Percentiles rank a stretch among this genome's conserved stretches.
phyloP scores from a whole-genome alignment of 2,888 invertebrate species.

The Phasia obesa region DNA sequence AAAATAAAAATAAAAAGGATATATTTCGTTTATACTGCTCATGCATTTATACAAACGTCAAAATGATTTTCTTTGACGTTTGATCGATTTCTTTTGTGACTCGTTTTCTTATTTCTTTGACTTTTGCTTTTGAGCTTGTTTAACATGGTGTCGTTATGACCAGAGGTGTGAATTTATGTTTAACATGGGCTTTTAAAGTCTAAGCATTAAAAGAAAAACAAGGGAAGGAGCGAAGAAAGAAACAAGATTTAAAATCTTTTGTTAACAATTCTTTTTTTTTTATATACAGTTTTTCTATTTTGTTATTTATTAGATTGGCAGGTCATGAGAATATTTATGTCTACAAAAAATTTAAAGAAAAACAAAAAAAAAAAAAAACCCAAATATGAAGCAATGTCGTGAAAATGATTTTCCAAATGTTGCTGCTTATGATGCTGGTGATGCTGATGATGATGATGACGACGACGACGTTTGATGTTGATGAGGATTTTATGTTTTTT shows the following conservation, averaged over 20 bases:
- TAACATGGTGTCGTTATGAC: slow-evolving; percentile 71
- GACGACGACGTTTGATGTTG: slow-evolving; percentile 62
- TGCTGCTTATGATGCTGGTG: slow-evolving; percentile 55
- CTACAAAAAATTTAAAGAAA: slow-evolving; percentile 30
- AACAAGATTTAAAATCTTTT: slow-evolving; percentile 55
- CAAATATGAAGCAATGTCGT: slow-evolving; percentile 71
- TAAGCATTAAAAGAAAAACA: slow-evolving; percentile 35
- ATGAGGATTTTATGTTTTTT: slow-evolving; percentile 38
- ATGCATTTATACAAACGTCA: slow-evolving; percentile 34
- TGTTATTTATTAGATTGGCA: slow-evolving; percentile 70
- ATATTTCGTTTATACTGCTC: slow-evolving; percentile 23
- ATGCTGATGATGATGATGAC: slow-evolving; percentile 41
- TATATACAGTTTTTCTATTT: slow-evolving; percentile 52
- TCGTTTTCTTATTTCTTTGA: slow-evolving; percentile 50
- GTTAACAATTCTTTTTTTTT: slow-evolving; percentile 60
- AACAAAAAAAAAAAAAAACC: slow-evolving; percentile 22
- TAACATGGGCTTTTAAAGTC: slow-evolving; percentile 66
- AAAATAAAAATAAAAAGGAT: slow-evolving; percentile 44
- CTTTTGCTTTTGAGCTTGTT: slow-evolving; percentile 61
- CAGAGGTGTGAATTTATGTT: slow-evolving; percentile 73
- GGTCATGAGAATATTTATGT: slow-evolving; percentile 72
- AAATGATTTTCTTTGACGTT: slow-evolving; percentile 72
- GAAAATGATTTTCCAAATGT: slow-evolving; percentile 71
- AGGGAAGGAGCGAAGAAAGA: neutral
- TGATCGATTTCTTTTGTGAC: slow-evolving; percentile 73